phyloP scores from a whole-genome alignment of 2,888 invertebrate species.

The Melipona beecheii region DNA sequence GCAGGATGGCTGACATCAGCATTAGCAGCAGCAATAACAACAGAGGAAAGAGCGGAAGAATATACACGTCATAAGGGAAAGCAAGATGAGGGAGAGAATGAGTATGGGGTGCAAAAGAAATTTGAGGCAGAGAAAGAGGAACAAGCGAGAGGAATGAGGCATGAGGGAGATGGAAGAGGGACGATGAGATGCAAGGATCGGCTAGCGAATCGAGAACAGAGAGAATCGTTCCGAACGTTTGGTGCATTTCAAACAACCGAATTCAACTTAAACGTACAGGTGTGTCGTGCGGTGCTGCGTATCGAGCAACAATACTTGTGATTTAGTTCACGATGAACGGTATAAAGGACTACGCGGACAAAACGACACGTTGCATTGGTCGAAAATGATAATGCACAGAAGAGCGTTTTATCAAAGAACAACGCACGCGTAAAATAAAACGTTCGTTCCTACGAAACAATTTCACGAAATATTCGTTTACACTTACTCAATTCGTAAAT shows the following conservation, averaged over 20 bases:
- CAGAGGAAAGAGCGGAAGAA: slow-evolving; percentile 38
- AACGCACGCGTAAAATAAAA: neutral
- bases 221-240: neutral
- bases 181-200: neutral
- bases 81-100: neutral
- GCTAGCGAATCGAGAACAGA: neutral
- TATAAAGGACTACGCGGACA: neutral
- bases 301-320: slow-evolving; percentile 21
- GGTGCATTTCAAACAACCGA: neutral
- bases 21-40: slow-evolving; percentile 30
- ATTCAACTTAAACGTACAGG: slow-evolving; percentile 2
- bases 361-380: no score
- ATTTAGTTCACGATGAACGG: neutral
- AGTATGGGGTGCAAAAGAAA: slow-evolving; percentile 3
- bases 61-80: slow-evolving; percentile 22
- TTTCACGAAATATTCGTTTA: neutral
- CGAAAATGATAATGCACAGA: neutral
- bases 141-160: neutral
- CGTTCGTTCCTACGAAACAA: neutral
- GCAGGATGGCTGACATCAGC: slow-evolving; percentile 38
- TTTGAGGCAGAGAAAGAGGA: neutral
- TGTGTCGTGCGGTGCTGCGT: slow-evolving; percentile 39
- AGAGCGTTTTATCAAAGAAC: neutral
- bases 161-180: neutral
- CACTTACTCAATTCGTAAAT: no score